Evolutionary conservation across 2,888 invertebrate species (phyloP), one percentile per base, ranked within the genome.

Genomic region (Leucoma salicis): DNA sequence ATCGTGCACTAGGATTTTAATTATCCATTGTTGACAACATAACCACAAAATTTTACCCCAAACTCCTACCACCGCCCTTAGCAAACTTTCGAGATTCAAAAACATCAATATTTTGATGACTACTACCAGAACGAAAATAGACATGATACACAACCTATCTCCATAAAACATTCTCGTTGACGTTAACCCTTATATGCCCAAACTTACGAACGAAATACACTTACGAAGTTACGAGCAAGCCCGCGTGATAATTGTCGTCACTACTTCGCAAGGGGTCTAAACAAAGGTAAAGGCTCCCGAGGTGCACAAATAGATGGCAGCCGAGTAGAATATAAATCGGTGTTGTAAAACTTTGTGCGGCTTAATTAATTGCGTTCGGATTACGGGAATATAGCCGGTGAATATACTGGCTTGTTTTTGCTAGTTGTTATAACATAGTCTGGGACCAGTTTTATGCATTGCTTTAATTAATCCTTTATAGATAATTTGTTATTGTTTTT

Each of bases 331-430:
- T 82, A 82, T 78, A 82, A 83, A 84, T 84, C 71, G 74, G 65
- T 61, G 69, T 67, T 71, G 78, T 75, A 72, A 74, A 77, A 79
- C 74, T 78, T 82, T 58, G 70, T 66, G 68, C 63, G 67, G 69
- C 67, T 73, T 78, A 80, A 85, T 85, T 85, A 85, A 84, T 85
- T 82, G 78, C 72, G 70, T 78, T 78, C 72, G 73, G 74, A 75
- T 78, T 79, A 74, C 74, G 56, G 51, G 49, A 43, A 35, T 47
- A 43, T 32, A 43, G 46, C 31, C 43, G 11, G 38, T 39, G 35
- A 35, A 38, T 38, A 37, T 10, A 32, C 27, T 15, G 55, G 41
- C 46, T 57, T 59, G 62, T 52, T 62, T 54, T 40, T 40, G 32
- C 11, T 39, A 21, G 16, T 36, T 37, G 39, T 44, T 39, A 35